Evolutionary conservation across 2,113 vertebrate species (phyloP), one percentile per base, ranked within the genome.

Genomic region (Nanorana parkeri): DNA sequence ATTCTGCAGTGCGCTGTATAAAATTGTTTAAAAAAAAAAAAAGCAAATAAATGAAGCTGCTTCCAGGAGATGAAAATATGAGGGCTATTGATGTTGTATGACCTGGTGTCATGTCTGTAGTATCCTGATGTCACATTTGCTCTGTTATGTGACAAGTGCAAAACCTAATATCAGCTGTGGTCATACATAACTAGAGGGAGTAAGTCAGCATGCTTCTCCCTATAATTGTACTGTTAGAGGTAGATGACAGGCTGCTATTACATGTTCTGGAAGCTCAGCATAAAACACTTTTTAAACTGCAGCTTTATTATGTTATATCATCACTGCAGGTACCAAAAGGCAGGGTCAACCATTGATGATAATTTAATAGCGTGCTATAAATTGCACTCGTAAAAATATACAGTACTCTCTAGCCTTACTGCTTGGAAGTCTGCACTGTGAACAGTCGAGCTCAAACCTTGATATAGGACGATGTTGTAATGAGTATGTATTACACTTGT

Each of bases 221-320:
- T 72, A 26, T 51, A 61, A 75, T 75, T 75, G 55, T 75, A 28
- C 26, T 75, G 29, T 75, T 75, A 41, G 58, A 36, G 56, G 55
- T 41, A 60, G 29, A 28, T 75, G 72, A 75, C 72, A 75, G 72
- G 72, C 56, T 60, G 72, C 29, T 36, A 60, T 75, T 75, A 75
- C n/a, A 75, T 61, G 55, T 61, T 75, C 72, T 61, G 2, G 20
- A 17, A 41, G 55, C 7, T 32, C 72, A 17, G 20, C 72, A 60
- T 75, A 60, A 75, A 61, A 55, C 29, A 32, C 28, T n/a, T 36
- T 75, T 75, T n/a, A 61, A 29, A 10, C 60, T 75, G 72, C n/a
- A 36, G 71, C 54, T 23, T 20, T 47, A 47, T 58, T 36, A 19
- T 32, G 69, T 32, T 55, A 32, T 10, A 58, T 74, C 28, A 56